phyloP scores from a whole-genome alignment of 2,888 invertebrate genomes.

The Amphipoea oculea region DNA sequence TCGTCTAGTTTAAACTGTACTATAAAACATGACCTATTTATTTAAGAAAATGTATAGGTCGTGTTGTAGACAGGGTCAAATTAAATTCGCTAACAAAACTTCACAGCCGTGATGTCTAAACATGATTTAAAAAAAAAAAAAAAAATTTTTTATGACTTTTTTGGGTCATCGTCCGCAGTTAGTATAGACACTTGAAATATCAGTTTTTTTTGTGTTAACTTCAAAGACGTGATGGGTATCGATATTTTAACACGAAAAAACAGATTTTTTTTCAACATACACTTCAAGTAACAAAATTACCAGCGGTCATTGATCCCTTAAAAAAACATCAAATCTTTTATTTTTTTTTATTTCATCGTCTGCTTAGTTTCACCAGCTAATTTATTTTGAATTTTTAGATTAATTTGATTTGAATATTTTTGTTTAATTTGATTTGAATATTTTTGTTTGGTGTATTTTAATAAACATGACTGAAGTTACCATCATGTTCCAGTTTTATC shows the following conservation, averaged over 20 bases:
- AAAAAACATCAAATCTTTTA: background rate
- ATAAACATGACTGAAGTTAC: background rate
- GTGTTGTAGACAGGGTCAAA: too few relatives aligned
- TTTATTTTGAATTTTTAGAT: background rate
- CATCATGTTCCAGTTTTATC: background rate
- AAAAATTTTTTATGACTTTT: too few relatives aligned
- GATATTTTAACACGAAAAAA: too few relatives aligned
- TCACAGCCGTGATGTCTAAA: too few relatives aligned
- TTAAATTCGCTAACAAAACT: too few relatives aligned
- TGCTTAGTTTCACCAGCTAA: background rate
- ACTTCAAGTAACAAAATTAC: background rate
- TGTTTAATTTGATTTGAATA: background rate
- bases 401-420: background rate
- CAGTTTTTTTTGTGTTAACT: too few relatives aligned
- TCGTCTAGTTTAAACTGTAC: background rate
- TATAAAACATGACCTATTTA: background rate
- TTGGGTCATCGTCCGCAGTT: too few relatives aligned
- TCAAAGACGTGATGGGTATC: too few relatives aligned
- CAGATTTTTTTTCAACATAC: background rate
- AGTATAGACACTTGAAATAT: too few relatives aligned
- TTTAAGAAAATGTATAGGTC: background rate
- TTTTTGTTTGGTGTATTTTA: background rate
- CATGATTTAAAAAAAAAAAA: too few relatives aligned
- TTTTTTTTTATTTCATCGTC: background rate
- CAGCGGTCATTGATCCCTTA: background rate